Conservation (phyloP, 2,888 invertebrate species). For the Metopia argyrocephala region DNA sequence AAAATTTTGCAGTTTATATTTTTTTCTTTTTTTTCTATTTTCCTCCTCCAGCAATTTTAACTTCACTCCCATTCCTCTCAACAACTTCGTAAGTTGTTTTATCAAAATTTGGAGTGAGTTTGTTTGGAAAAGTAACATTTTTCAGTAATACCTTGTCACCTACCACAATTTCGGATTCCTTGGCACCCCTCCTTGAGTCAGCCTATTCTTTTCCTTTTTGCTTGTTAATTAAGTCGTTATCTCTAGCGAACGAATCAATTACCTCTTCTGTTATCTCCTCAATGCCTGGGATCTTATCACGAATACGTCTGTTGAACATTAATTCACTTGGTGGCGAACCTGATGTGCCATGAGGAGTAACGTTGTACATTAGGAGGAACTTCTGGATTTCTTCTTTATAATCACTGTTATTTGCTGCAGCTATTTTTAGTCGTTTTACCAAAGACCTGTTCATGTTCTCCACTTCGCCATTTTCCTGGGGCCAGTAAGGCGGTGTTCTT, state of each 20-base stretch:
- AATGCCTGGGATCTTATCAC: background rate
- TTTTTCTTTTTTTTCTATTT: too few relatives aligned
- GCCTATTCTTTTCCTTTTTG: too few relatives aligned
- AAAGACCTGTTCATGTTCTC: too few relatives aligned
- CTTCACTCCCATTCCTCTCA: slow-evolving; percentile 15
- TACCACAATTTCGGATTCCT: slow-evolving; percentile 27
- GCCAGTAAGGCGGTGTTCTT: background rate
- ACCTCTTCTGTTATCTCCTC: background rate
- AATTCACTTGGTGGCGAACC: too few relatives aligned
- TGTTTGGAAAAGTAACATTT: slow-evolving; percentile 32
- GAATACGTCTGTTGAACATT: too few relatives aligned
- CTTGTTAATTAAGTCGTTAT: slow-evolving; percentile 1
- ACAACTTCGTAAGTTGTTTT: slow-evolving; percentile 11
- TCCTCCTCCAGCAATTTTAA: background rate
- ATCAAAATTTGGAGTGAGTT: slow-evolving; percentile 36
- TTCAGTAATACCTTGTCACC: slow-evolving; percentile 39
- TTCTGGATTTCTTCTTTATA: too few relatives aligned
- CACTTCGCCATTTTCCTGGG: background rate
- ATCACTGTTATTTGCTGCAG: too few relatives aligned
- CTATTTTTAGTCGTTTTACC: too few relatives aligned
- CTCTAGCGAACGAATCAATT: slow-evolving; percentile 3
- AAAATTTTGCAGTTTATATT: slow-evolving; percentile 7
- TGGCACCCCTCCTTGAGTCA: too few relatives aligned
- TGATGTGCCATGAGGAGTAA: too few relatives aligned
- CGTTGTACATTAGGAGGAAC: too few relatives aligned